phyloP scores from a whole-genome alignment of 2,797 vertebrate genomes.

The Siniperca scherzeri region DNA sequence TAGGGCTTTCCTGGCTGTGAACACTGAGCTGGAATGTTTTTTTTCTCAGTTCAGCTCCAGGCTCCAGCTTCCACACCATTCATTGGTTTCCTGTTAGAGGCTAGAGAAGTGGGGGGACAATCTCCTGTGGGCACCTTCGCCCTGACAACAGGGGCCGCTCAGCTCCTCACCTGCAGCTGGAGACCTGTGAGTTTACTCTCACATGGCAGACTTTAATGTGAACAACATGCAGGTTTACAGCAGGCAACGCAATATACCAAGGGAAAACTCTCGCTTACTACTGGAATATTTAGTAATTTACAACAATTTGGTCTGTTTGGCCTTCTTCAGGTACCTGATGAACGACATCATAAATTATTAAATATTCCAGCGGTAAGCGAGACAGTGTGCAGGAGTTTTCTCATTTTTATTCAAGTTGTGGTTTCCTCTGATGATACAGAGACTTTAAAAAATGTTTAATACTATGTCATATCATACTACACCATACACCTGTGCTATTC shows the following conservation, averaged over 20 bases:
- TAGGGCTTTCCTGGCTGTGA: background rate
- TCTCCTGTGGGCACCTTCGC: conserved; percentile 84
- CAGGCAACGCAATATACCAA: background rate
- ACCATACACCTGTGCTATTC: background rate
- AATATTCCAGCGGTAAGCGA: too few relatives aligned
- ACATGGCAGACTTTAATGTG: background rate
- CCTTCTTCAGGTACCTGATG: too few relatives aligned
- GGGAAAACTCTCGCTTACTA: background rate
- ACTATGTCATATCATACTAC: background rate
- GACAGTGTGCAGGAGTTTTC: too few relatives aligned
- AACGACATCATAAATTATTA: too few relatives aligned
- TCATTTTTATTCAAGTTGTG: too few relatives aligned
- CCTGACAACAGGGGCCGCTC: conserved; percentile 57
- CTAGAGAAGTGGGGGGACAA: conserved; percentile 75
- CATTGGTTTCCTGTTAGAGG: conserved; percentile 87
- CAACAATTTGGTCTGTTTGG: too few relatives aligned
- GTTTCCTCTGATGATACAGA: too few relatives aligned
- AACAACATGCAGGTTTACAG: background rate
- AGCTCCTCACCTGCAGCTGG: conserved; percentile 76
- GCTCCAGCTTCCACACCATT: conserved; percentile 66
- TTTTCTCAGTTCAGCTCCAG: conserved; percentile 81
- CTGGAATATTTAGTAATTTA: background rate
- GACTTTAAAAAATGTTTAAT: too few relatives aligned
- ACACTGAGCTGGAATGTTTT: background rate
- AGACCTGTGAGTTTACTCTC: conserved; percentile 75